A percentile compares a stretch with the other conserved stretches of the same genome.
Conservation (phyloP, 2,797 vertebrate genomes). For the Brachyrhaphis roseni region DNA sequence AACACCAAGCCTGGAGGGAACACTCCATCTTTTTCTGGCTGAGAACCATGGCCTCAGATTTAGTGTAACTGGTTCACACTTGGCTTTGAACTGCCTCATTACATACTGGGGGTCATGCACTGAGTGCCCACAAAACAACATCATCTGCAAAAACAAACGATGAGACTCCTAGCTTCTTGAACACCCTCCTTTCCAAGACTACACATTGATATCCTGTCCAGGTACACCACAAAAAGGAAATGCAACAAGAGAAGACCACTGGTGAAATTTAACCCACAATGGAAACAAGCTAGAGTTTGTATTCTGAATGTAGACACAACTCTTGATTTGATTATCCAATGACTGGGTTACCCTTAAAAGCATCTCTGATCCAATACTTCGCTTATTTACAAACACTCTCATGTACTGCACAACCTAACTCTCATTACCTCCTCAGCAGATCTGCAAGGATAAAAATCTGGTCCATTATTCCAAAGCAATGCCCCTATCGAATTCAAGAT, state of each 20-base stretch:
- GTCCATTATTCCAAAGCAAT: not conserved
- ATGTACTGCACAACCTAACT: not conserved
- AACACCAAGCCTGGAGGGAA: not conserved
- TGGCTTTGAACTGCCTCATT: not conserved
- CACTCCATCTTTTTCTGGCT: not conserved
- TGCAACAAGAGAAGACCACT: not conserved
- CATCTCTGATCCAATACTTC: not conserved
- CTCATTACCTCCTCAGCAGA: not conserved
- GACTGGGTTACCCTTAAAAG: not conserved
- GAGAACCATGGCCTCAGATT: not conserved
- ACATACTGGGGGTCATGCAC: not conserved
- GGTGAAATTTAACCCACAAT: not conserved
- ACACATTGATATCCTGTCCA: not conserved
- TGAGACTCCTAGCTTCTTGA: not conserved
- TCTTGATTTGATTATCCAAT: not conserved
- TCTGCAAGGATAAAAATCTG: not conserved
- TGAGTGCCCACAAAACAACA: not conserved
- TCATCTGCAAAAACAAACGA: not conserved
- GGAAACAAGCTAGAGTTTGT: not conserved
- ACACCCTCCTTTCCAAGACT: not conserved
- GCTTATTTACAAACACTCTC: not conserved
- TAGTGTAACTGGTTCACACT: not conserved
- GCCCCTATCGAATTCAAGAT: not conserved
- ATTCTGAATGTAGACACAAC: not conserved
- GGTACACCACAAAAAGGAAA: not conserved